Evolutionary conservation across 1,140 invertebrate genomes (phyloP), one percentile per base, ranked within the genome.

Genomic region (Magallana angulata): DNA sequence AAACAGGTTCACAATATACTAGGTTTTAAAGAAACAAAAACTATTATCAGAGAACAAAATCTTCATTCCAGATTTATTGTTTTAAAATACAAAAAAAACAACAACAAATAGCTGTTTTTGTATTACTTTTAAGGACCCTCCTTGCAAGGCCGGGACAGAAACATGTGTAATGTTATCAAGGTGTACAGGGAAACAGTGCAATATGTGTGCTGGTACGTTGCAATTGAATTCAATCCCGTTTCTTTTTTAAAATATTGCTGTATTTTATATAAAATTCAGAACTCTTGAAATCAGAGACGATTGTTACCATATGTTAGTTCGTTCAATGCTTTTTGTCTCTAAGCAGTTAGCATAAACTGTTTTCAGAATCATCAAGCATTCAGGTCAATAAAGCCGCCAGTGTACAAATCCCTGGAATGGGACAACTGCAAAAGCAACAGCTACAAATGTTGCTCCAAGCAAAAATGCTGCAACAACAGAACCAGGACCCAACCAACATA

Each of bases 361-460:
- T 36, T 76, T 76, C 24, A 76, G 68, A 76, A 30, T 36, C 68
- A 7, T 30, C 68, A 30, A 76, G 68, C 5, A 76, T 76, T 30
- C 18, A 76, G 24, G 9, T 12, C 36, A 24, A 18, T 24, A 76
- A 76, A 30, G 18, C 68, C 2, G 12, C 68, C 18, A 9, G 68
- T 76, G 2, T 76, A 30, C 68, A 76, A 36, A 18, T 76, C 36
- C 68, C 68, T 3, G 68, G 68, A 76, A 36, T 76, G 7, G 68
- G 68, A 30, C 24, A 12, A 9, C 36, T 76, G 36, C 68, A 76
- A 76, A 76, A 76, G 36, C 68, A 76, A 24, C 68, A 76, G 8
- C 24, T 76, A 2, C 68, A 76, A 76, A 76, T 76, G 68, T 76
- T 76, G 68, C 68, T 76, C 24, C 68, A 76, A 76, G 68, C 68